Conservation (phyloP, 2,113 vertebrate genomes). For the Gavia stellata region DNA sequence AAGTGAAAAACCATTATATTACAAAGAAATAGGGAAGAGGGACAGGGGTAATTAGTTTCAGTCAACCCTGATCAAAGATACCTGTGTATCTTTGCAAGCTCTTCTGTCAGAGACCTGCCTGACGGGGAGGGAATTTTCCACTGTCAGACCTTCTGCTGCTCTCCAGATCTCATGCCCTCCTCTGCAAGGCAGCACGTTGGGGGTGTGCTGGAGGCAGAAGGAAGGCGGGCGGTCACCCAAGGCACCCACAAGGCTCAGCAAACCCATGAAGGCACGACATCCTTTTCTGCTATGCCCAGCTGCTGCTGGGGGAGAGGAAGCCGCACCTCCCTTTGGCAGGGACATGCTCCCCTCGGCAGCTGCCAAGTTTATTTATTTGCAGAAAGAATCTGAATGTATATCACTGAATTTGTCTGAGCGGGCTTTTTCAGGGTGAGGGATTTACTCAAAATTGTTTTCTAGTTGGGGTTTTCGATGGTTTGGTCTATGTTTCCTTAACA, state of each 20-base stretch:
- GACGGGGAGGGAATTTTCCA: background rate
- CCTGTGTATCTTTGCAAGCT: background rate
- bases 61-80: background rate
- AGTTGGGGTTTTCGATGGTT: background rate
- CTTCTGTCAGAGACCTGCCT: background rate
- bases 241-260: background rate
- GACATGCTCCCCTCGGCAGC: fast-evolving
- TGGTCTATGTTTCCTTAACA: slow-evolving; percentile 30
- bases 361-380: background rate
- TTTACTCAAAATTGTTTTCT: slow-evolving; percentile 33
- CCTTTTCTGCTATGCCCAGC: background rate
- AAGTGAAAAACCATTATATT: background rate
- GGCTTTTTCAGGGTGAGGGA: background rate
- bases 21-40: background rate
- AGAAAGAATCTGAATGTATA: background rate
- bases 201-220: background rate
- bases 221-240: background rate
- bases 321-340: fast-evolving
- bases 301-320: background rate
- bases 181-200: fast-evolving
- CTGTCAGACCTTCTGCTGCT: background rate
- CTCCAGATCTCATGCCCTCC: background rate
- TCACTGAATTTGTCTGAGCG: background rate
- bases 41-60: background rate
- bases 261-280: fast-evolving